Percentiles rank a stretch among this genome's conserved stretches.
Evolutionary conservation across 2,113 vertebrate species (phyloP).

Genomic region (Ranitomeya imitator): DNA sequence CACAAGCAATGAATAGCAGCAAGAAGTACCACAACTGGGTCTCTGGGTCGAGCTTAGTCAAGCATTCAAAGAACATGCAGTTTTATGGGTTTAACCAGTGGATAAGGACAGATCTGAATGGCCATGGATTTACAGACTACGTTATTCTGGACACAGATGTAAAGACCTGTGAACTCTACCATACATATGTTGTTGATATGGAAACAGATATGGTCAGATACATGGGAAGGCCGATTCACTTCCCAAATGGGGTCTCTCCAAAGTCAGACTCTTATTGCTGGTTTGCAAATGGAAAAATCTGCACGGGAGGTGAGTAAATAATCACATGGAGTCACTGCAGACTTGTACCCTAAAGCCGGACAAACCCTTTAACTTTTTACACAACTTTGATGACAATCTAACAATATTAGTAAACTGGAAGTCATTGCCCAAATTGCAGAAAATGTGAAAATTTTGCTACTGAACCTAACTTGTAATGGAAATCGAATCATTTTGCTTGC

Average conservation of each 20-base stretch:
- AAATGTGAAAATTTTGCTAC: too few relatives aligned
- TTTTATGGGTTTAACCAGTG: constrained; percentile 74
- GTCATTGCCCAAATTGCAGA: too few relatives aligned
- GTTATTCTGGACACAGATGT: constrained; percentile 78
- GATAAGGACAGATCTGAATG: constrained; percentile 68
- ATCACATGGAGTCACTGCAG: not conserved
- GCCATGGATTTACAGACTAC: constrained; percentile 67
- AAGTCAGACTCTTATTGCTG: constrained; percentile 74
- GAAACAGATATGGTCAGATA: constrained; percentile 68
- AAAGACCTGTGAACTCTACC: constrained; percentile 68
- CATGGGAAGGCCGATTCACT: constrained; percentile 74
- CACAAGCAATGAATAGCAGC: constrained; percentile 56
- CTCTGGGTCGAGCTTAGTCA: constrained; percentile 55
- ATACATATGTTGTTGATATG: constrained; percentile 71
- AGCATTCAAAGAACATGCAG: constrained; percentile 53
- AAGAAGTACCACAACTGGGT: constrained; percentile 47
- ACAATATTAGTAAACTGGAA: too few relatives aligned
- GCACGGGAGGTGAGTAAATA: constrained; percentile 72
- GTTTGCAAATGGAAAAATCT: constrained; percentile 76
- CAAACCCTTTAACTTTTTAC: too few relatives aligned
- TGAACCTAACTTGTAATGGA: too few relatives aligned
- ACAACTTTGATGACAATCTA: too few relatives aligned
- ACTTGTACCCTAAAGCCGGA: too few relatives aligned
- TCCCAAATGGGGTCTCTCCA: constrained; percentile 69
- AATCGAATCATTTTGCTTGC: too few relatives aligned